Evolutionary conservation across 2,797 vertebrate species (phyloP), one percentile per base, ranked within the genome.

Genomic region (Syncerus caffer): DNA sequence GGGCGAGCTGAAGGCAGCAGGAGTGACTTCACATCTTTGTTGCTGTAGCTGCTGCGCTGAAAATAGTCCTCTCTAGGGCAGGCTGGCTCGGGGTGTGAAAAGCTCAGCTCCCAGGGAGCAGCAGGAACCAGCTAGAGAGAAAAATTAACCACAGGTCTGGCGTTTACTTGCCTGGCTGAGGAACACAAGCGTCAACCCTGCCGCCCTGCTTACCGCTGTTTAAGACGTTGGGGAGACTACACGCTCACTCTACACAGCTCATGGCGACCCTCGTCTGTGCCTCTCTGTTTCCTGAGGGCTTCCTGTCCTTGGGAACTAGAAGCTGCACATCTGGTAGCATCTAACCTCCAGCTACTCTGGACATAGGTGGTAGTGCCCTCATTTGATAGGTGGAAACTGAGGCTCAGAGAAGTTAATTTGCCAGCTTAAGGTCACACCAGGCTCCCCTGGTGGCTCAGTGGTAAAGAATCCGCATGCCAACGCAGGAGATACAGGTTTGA

Each of bases 31-130:
- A 96, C 85, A 89, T 96, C 95, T 96, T 96, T 96, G 96, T 92
- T 93, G 97, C 94, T 93, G 82, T 93, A 90, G 96, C 92, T 96
- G 95, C 95, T 96, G 93, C 67, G 93, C 95, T 96, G 97, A 98
- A 98, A 98, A 98, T 98, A 98, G 98, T 96, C 78, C 92, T 97
- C 50, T 96, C 89, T 91, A 11, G 67, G 95, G 96, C 96, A 94
- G 95, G 92, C 92, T 93, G 92, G 94, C 94, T 96, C 64, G 11
- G 96, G 94, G 97, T 98, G 98, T 98, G 98, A 98, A 98, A 95
- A 97, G 96, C 96, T 89, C 51, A 12, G 12, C 96, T 98, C 85
- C 90, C 92, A 60, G 94, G 88, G 93, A 97, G 87, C 17, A 19
- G 95, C 93, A 94, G 96, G 90, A 97, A 95, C 51, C 82, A 97